Conservation (phyloP, 1,140 invertebrate species). For the Musca domestica region DNA sequence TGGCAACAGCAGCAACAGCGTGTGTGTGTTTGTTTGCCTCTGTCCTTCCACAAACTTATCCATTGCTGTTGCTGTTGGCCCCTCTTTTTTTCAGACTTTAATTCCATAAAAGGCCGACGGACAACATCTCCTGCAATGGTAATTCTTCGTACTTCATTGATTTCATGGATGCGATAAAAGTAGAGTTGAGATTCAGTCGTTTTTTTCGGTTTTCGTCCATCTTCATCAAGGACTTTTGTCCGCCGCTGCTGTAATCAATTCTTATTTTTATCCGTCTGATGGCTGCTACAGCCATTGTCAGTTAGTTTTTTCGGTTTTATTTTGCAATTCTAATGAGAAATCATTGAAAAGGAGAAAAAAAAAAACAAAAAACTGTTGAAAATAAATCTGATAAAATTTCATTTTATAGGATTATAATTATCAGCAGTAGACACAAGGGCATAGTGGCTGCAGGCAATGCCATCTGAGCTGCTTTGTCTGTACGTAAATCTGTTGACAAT, state of each 20-base stretch:
- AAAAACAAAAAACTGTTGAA: background rate
- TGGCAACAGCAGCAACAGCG: too few relatives aligned
- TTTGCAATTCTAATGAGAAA: constrained; percentile 20
- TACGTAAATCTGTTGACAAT: too few relatives aligned
- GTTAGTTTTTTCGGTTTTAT: background rate
- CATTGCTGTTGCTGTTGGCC: background rate
- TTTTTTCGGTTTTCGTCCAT: background rate
- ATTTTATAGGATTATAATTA: constrained; percentile 22
- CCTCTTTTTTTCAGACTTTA: background rate
- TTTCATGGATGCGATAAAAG: background rate
- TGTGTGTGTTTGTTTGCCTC: background rate
- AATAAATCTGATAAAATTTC: constrained; percentile 12
- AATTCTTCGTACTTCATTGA: background rate
- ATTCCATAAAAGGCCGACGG: too few relatives aligned
- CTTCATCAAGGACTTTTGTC: constrained; percentile 10
- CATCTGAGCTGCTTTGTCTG: too few relatives aligned
- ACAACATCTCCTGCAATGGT: too few relatives aligned
- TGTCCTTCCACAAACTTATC: background rate
- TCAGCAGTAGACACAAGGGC: background rate
- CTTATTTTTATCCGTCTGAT: background rate
- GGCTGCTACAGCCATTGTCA: background rate
- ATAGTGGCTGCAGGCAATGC: too few relatives aligned
- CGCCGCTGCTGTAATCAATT: constrained; percentile 8
- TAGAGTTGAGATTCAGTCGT: background rate
- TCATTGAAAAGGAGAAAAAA: background rate